Conservation (phyloP, 2,113 vertebrate species). For the Caranx ignobilis region DNA sequence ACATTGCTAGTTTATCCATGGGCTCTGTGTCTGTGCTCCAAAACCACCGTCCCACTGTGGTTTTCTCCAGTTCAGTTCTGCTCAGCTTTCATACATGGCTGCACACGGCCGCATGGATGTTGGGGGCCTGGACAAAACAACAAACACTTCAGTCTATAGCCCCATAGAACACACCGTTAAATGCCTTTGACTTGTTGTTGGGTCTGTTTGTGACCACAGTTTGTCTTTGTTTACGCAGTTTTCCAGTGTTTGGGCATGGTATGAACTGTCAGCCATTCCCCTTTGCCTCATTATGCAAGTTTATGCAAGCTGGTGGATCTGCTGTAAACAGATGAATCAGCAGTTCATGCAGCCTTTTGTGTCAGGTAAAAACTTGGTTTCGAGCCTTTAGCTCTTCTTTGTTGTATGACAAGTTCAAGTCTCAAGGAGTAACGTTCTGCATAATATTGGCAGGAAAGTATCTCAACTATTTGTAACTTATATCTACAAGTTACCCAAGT, state of each 20-base stretch:
- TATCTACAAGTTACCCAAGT: no score
- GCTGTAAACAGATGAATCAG: neutral
- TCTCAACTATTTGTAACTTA: neutral
- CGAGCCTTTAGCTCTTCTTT: no score
- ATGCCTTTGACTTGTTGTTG: neutral
- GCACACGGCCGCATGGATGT: neutral
- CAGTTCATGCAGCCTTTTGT: neutral
- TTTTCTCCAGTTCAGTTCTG: conserved; percentile 10
- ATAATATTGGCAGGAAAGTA: neutral
- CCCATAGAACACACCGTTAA: neutral
- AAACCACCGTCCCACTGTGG: neutral
- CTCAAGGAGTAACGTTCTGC: neutral
- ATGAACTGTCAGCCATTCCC: neutral
- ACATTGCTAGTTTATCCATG: neutral
- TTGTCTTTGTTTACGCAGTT: neutral
- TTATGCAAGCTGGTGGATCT: no score
- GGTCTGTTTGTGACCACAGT: neutral
- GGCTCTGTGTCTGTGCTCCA: neutral
- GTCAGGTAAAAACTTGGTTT: neutral
- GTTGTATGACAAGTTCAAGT: neutral
- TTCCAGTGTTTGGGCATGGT: neutral
- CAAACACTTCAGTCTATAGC: neutral
- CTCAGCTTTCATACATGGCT: conserved; percentile 18
- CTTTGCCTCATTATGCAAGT: neutral
- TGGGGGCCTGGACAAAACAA: neutral